Percentiles rank a stretch among this genome's conserved stretches.
These are phyloP conservation scores for Octodonta nipae DNA, from an alignment of 2,888 invertebrate genomes.

Conservation along the genomic window DNA sequence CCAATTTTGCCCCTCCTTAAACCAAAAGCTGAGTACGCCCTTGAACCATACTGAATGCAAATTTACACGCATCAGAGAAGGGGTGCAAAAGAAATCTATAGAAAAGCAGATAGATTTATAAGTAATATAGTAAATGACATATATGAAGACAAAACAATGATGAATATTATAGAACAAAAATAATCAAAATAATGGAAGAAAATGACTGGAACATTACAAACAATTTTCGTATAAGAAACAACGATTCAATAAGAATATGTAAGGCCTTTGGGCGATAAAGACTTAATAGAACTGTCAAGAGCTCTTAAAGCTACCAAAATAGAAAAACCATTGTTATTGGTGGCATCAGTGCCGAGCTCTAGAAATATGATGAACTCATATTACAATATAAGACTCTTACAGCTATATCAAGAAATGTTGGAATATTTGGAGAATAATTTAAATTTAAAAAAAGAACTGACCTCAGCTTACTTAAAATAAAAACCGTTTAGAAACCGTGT, in stretches of 20 bases:
- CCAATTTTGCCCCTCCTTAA: too few relatives aligned
- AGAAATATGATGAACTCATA: background rate
- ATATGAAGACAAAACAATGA: background rate
- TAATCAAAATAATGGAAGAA: background rate
- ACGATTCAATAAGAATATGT: background rate
- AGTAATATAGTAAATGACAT: background rate
- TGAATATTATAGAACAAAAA: background rate
- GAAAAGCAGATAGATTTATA: background rate
- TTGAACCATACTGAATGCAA: too few relatives aligned
- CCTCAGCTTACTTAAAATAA: too few relatives aligned
- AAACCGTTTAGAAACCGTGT: too few relatives aligned
- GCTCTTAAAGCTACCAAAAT: background rate
- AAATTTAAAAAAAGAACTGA: background rate
- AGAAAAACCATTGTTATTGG: background rate
- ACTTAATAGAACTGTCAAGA: background rate
- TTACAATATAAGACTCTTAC: background rate
- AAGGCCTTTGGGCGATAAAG: background rate
- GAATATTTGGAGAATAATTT: background rate
- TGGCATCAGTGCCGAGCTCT: background rate
- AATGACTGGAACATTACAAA: background rate
- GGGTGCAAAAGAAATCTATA: background rate
- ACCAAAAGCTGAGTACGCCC: too few relatives aligned
- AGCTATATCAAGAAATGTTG: background rate
- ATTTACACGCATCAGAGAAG: too few relatives aligned
- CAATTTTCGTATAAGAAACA: background rate